Base-by-base conservation (phyloP, 1,140 invertebrate species). In the Drosophila sproati region DNA sequence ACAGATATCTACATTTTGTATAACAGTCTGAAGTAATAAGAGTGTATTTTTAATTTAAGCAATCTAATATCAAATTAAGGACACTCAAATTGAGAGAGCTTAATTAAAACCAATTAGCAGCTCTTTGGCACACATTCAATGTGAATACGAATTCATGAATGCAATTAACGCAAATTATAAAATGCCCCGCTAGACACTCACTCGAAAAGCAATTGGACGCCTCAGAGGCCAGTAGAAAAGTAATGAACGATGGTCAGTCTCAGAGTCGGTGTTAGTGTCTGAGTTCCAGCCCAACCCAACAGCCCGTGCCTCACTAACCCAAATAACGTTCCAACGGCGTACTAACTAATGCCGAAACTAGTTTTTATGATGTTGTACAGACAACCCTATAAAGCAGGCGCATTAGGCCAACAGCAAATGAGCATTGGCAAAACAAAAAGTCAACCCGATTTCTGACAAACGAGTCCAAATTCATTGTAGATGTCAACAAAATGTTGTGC, bases 21-120 rank as follows among this genome's bases (percentile, higher is more conserved):
- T 20, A 28, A 3, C 20, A 5, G 28, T 28, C n/a, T 3, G 5
- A 48, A 29, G 4, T 48, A 3, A 28, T 45, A 6, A 2, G 12
- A 20, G 20, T 20, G 5, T 45, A 20, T n/a, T 12, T 37, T 37
- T 2, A n/a, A 28, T 4, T 48, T 31, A 59, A 31, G 4, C 2
- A 32, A 20, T 20, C 56, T 48, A 63, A 55, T 55, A 55, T 29
- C 3, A 43, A 69, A 69, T 69, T 69, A 73, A 69, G 50, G 56
- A 73, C 56, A 71, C 43, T 35, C 37, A 35, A 63, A 12, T 10
- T 31, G 34, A 51, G 41, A 56, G 41, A 56, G 39, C 28, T 52
- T 73, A 88, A 88, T 88, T 88, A 73, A 89, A 73, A 55, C 45
- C 85, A 88, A 89, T 87, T 86, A 78, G 41, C 75, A 81, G 63